Conservation (phyloP, 1,140 invertebrate species). For the Calliopsis andreniformis region DNA sequence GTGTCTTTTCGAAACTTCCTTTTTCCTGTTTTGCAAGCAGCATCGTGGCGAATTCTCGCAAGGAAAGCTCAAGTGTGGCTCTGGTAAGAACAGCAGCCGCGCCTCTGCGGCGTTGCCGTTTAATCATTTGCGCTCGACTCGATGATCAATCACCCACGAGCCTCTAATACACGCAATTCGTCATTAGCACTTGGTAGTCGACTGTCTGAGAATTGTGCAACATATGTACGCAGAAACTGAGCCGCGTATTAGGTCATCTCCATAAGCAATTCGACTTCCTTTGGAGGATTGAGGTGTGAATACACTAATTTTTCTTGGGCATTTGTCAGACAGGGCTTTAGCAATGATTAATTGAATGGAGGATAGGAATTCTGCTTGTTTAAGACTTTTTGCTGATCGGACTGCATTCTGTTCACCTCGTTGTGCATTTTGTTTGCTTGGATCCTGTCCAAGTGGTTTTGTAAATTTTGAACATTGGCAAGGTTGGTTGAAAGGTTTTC, state of each 20-base stretch:
- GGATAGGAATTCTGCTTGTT: too few relatives aligned
- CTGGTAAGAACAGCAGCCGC: conserved; percentile 21
- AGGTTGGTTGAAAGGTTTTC: too few relatives aligned
- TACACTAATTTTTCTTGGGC: too few relatives aligned
- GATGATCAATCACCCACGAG: conserved; percentile 41
- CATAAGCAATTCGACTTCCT: not conserved
- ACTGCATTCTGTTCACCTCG: too few relatives aligned
- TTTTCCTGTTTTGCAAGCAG: not conserved
- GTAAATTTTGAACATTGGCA: too few relatives aligned
- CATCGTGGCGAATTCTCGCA: not conserved
- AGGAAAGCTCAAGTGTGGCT: not conserved
- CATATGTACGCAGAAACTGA: not conserved
- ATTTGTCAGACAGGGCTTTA: too few relatives aligned
- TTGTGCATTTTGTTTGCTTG: too few relatives aligned
- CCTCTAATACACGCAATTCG: conserved; percentile 34
- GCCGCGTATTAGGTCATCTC: not conserved
- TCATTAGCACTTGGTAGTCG: conserved; percentile 25
- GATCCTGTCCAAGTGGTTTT: too few relatives aligned
- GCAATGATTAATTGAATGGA: too few relatives aligned
- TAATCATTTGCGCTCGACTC: conserved; percentile 17
- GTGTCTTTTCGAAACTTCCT: not conserved
- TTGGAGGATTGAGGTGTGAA: too few relatives aligned
- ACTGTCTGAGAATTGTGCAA: conserved; percentile 8
- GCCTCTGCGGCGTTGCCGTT: conserved; percentile 43
- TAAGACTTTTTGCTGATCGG: too few relatives aligned